Evolutionary conservation across 2,888 invertebrate genomes (phyloP).

Genomic region (Magallana nippona): DNA sequence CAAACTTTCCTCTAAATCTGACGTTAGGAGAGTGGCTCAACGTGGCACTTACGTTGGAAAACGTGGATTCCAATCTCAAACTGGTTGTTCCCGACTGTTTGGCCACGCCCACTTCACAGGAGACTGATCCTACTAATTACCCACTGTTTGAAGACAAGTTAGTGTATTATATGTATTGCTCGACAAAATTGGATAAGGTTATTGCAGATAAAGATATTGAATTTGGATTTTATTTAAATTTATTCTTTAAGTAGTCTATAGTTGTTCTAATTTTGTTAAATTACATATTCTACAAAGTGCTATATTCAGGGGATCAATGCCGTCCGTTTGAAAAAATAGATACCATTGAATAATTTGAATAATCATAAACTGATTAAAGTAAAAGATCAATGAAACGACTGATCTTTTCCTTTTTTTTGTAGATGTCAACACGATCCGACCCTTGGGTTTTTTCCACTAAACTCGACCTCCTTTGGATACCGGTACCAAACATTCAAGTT

Average conservation of each 20-base stretch:
- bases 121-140: slow-evolving; percentile 55
- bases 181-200: not conserved
- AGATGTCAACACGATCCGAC: slow-evolving; percentile 68
- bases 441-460: slow-evolving; percentile 67
- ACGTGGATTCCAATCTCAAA: slow-evolving; percentile 67
- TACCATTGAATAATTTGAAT: too few species aligned
- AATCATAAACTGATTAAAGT: too few species aligned
- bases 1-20: slow-evolving; percentile 67
- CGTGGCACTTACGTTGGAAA: slow-evolving; percentile 66
- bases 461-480: slow-evolving; percentile 68
- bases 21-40: slow-evolving; percentile 72
- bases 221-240: too few species aligned
- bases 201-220: too few species aligned
- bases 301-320: too few species aligned
- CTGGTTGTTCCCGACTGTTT: slow-evolving; percentile 72
- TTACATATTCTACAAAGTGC: too few species aligned
- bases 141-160: slow-evolving; percentile 73
- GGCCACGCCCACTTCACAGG: slow-evolving; percentile 66
- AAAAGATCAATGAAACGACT: too few species aligned
- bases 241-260: too few species aligned
- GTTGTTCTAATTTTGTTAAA: too few species aligned
- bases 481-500: slow-evolving; percentile 73
- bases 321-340: too few species aligned
- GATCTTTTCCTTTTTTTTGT: slow-evolving; percentile 6
- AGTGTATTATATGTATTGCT: not conserved